Evolutionary conservation across 2,113 vertebrate species (phyloP), one percentile per base, ranked within the genome.

Genomic region (Larimichthys polyactis): DNA sequence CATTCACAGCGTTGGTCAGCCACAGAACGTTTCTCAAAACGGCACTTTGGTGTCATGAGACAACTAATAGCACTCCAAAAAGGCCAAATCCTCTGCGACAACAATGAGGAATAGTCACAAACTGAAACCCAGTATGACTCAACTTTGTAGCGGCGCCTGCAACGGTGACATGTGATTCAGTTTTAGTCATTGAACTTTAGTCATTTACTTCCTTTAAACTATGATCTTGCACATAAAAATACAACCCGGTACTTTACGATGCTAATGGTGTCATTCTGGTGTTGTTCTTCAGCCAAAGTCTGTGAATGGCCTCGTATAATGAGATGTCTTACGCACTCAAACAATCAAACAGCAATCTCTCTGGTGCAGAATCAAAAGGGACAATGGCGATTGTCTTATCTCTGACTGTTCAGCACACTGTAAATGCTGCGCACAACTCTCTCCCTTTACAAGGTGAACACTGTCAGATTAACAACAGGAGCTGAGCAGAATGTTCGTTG

Each of bases 361-460:
- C 14, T 78, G 71, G 57, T 59, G 71, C 55, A 73, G 46, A 67
- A 70, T 84, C 64, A 64, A 51, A 43, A 75, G 40, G 17, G 70
- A 29, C 11, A 59, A 40, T 43, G 40, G 15, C 36, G 14, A 6
- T 15, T 73, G 40, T 55, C 59, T 43, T 78, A 55, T 70, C 62
- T 63, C 46, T 70, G 79, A 74, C 68, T 46, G 22, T 32, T 65
- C 71, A 59, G 46, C 49, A 63, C 17, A 24, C 48, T 62, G 29
- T 51, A 70, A 65, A 81, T 10, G 15, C 60, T 59, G 66, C 16
- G 29, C 27, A 69, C 20, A 64, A 11, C 64, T 57, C 52, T 74
- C 24, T 52, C 55, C 71, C 24, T 52, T 57, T 69, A 11, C 73
- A 77, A 65, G 75, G 67, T 78, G 54, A 77, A 87, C 68, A 58